Percentiles rank a stretch among this genome's conserved stretches.
These are phyloP conservation scores for Podabrus alpinus DNA, from an alignment of 2,888 invertebrate species.

Conservation along the genomic window DNA sequence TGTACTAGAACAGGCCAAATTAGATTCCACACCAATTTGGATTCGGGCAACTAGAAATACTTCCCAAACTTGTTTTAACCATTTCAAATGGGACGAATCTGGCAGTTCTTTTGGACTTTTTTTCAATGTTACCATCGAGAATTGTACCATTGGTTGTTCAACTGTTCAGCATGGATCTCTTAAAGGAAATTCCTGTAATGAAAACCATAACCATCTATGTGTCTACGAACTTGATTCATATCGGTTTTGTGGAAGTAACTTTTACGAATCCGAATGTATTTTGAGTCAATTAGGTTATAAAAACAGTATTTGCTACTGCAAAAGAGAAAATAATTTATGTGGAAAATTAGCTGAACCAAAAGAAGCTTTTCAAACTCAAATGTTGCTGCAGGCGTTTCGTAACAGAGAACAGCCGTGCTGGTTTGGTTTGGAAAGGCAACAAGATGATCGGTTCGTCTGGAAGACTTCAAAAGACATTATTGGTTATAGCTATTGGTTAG, in stretches of 20 bases:
- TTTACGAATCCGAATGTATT: background rate
- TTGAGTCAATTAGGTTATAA: background rate
- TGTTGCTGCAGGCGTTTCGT: background rate
- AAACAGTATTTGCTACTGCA: constrained; percentile 8
- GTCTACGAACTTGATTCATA: background rate
- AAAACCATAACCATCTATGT: constrained; percentile 1
- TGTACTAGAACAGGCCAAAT: too few relatives aligned
- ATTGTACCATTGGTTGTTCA: background rate
- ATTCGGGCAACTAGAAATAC: constrained; percentile 2
- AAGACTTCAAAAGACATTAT: background rate
- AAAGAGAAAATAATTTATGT: background rate
- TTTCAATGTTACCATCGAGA: background rate
- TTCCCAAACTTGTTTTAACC: background rate
- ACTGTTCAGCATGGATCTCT: background rate
- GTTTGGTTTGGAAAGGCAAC: constrained; percentile 1
- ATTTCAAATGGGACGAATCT: constrained; percentile 6
- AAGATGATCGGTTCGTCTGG: background rate
- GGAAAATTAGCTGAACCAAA: constrained; percentile 6
- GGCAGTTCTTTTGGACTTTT: background rate
- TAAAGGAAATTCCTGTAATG: background rate
- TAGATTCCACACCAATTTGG: background rate
- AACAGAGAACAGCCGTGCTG: background rate
- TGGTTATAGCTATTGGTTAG: constrained; percentile 3
- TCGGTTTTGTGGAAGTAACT: background rate
- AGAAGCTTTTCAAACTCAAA: constrained; percentile 4